Evolutionary conservation across 2,113 vertebrate species (phyloP).

Genomic region (Catharus fuscescens): DNA sequence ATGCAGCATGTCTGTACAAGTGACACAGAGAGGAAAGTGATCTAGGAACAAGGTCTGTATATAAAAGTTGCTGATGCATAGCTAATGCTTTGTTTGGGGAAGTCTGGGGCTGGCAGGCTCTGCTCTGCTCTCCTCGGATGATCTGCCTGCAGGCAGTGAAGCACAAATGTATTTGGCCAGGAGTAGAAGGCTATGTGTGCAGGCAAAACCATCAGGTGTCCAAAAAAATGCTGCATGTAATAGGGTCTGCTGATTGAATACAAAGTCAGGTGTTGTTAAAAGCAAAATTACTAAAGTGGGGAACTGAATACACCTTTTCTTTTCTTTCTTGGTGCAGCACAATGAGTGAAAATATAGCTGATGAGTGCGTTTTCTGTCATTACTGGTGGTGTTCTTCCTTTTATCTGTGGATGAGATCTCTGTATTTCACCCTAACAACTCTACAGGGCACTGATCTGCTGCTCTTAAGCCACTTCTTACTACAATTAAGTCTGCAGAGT

Average conservation of each 20-base stretch:
- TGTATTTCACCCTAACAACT: not conserved
- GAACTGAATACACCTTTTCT: not conserved
- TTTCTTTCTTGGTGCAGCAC: not conserved
- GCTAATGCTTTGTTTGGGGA: not conserved
- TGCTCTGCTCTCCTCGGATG: conserved; percentile 2
- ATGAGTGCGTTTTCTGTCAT: not conserved
- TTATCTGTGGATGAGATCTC: not conserved
- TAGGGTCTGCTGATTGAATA: not conserved
- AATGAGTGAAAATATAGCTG: not conserved
- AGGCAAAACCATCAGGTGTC: not conserved
- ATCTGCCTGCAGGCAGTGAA: conserved; percentile 6
- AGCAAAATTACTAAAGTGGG: not conserved
- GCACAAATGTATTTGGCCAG: not conserved
- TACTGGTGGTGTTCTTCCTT: not conserved
- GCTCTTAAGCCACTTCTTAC: conserved; percentile 3
- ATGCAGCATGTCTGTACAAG: not conserved
- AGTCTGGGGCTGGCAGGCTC: not conserved
- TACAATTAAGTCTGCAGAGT: not conserved
- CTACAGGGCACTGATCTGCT: not conserved
- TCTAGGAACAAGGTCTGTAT: not conserved
- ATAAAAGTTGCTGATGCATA: not conserved
- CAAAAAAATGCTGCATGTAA: not conserved
- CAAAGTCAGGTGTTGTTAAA: not conserved
- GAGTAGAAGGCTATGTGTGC: not conserved
- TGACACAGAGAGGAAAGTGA: not conserved